phyloP scores from a whole-genome alignment of 2,113 vertebrate species.

The Abramis brama region DNA sequence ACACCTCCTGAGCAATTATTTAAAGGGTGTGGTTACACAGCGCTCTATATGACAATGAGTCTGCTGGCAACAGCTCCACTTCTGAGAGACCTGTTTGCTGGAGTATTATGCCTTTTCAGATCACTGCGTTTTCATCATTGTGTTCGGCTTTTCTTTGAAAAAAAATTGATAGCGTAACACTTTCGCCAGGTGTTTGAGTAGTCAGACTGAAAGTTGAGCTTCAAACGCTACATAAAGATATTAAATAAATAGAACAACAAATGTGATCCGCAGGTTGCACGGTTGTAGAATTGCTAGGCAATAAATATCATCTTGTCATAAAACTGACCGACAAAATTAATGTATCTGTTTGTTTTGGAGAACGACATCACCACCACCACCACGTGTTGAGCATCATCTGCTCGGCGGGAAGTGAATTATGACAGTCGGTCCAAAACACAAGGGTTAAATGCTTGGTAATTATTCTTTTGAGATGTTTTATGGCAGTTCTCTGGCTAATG shows the following conservation, averaged over 20 bases:
- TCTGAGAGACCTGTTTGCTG: constrained; percentile 44
- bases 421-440: constrained; percentile 54
- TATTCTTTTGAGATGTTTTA: constrained; percentile 56
- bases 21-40: constrained; percentile 48
- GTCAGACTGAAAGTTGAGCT: not conserved
- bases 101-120: constrained; percentile 46
- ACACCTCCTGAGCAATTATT: constrained; percentile 53
- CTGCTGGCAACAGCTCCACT: constrained; percentile 38
- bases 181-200: constrained; percentile 24
- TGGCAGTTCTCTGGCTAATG: constrained; percentile 59
- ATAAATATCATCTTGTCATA: constrained; percentile 60
- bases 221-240: not conserved
- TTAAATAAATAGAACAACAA: too few species aligned
- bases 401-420: constrained; percentile 55
- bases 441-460: constrained; percentile 57
- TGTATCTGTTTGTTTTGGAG: constrained; percentile 64
- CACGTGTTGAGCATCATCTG: constrained; percentile 51
- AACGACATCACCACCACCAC: constrained; percentile 40
- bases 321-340: constrained; percentile 63
- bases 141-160: constrained; percentile 15
- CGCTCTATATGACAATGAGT: constrained; percentile 44
- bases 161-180: not conserved
- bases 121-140: constrained; percentile 12
- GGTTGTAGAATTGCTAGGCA: constrained; percentile 21
- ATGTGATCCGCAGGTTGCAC: not conserved